These are phyloP conservation scores for Zhuqinia jingwanae DNA, from an alignment of 2,888 invertebrate genomes.

Conservation along the genomic window DNA sequence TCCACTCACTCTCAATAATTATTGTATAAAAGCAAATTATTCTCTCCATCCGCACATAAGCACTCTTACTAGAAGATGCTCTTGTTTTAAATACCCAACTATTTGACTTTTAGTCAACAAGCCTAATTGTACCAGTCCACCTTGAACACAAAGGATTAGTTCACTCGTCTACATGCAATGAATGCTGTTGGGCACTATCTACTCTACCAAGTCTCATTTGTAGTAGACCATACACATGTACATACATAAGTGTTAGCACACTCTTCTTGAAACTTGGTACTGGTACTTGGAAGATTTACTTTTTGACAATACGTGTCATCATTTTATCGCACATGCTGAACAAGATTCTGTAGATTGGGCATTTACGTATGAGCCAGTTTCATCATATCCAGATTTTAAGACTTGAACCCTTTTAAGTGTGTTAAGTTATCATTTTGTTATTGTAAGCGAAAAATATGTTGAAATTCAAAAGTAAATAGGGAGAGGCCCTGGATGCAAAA, in stretches of 20 bases:
- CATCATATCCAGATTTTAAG: not conserved
- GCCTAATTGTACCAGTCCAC: not conserved
- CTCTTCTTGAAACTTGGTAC: not conserved
- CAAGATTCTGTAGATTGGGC: not conserved
- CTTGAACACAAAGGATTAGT: conserved; percentile 40
- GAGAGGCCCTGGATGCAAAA: not conserved
- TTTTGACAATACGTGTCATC: conserved; percentile 59
- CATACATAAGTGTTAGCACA: not conserved
- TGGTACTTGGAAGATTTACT: not conserved
- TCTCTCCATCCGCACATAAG: not conserved
- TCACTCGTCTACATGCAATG: not conserved
- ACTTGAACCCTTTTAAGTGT: not conserved
- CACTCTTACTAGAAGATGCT: conserved; percentile 26
- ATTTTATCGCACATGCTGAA: conserved; percentile 63
- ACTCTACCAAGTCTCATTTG: no score
- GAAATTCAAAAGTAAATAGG: no score
- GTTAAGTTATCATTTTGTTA: not conserved
- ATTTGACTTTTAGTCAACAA: not conserved
- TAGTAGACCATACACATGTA: no score
- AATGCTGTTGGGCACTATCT: no score
- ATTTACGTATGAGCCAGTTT: conserved; percentile 31
- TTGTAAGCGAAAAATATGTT: no score
- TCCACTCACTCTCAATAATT: not conserved
- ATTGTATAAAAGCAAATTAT: not conserved
- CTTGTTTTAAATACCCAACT: conserved; percentile 43